These are phyloP conservation scores for Phoeniculus purpureus DNA, from an alignment of 2,797 vertebrate genomes.

Conservation along the genomic window DNA sequence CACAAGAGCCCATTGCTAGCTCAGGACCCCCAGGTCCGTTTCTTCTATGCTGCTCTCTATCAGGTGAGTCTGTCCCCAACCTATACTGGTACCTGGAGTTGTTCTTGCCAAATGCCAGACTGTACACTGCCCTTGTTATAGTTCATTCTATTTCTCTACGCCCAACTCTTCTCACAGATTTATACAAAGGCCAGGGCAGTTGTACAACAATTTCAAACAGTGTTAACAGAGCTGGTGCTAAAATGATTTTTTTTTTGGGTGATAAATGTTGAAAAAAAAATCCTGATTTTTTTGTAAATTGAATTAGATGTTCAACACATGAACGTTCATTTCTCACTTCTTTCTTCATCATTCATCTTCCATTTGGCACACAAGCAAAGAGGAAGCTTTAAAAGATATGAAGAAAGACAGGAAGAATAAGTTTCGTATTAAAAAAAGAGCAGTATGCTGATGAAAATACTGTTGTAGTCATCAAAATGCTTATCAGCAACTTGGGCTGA, in stretches of 20 bases:
- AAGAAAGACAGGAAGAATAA: not conserved
- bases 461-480: not conserved
- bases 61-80: no score
- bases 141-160: no score
- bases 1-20: no score
- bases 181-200: not conserved
- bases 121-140: no score
- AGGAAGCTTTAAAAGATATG: not conserved
- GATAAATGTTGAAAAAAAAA: not conserved
- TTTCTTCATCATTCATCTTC: conserved; percentile 24
- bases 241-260: not conserved
- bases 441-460: not conserved
- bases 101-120: no score
- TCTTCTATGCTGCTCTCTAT: no score
- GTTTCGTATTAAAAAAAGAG: not conserved
- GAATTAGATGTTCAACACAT: conserved; percentile 7
- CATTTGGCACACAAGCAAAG: conserved; percentile 2
- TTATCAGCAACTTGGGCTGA: not conserved
- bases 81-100: no score
- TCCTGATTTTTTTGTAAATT: not conserved
- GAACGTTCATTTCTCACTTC: conserved; percentile 7
- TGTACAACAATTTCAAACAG: not conserved
- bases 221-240: not conserved
- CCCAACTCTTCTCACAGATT: not conserved
- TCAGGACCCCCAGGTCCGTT: no score